phyloP scores from a whole-genome alignment of 2,888 invertebrate species.

The Drosophila neotestacea region DNA sequence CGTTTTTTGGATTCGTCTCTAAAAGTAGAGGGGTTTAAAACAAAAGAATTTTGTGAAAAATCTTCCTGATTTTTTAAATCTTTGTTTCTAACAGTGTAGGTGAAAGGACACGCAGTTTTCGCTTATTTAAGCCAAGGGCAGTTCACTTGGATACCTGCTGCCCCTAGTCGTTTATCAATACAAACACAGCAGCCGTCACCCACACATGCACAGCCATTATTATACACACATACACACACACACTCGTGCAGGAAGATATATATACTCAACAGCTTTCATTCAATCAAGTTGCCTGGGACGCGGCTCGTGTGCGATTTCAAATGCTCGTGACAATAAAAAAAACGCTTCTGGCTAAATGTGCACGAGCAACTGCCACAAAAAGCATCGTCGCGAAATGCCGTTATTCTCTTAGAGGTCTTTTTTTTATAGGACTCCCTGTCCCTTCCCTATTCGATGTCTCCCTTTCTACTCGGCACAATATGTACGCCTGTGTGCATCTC shows the following conservation, averaged over 20 bases:
- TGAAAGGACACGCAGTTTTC: constrained; percentile 29
- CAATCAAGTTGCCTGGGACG: constrained; percentile 48
- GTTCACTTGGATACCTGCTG: constrained; percentile 16
- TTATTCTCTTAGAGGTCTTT: constrained; percentile 21
- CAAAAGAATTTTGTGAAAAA: too few species aligned
- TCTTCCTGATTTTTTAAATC: too few species aligned
- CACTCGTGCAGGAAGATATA: constrained; percentile 8
- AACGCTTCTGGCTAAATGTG: constrained; percentile 46
- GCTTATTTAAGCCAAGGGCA: constrained; percentile 46
- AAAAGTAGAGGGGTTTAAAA: too few species aligned
- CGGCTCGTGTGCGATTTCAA: constrained; percentile 44
- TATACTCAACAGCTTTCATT: constrained; percentile 36
- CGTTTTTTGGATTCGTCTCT: too few species aligned
- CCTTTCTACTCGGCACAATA: background rate
- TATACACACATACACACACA: constrained; percentile 1
- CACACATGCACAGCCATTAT: background rate
- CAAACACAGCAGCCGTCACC: constrained; percentile 19
- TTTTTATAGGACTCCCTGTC: constrained; percentile 16
- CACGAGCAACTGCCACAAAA: constrained; percentile 32
- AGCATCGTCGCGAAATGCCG: constrained; percentile 34
- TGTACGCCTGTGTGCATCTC: constrained; percentile 20
- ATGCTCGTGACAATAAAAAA: constrained; percentile 55
- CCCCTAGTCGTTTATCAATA: constrained; percentile 52
- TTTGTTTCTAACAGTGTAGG: background rate
- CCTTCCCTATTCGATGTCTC: background rate